phyloP scores from a whole-genome alignment of 1,140 invertebrate species.

The Fopius arisanus region DNA sequence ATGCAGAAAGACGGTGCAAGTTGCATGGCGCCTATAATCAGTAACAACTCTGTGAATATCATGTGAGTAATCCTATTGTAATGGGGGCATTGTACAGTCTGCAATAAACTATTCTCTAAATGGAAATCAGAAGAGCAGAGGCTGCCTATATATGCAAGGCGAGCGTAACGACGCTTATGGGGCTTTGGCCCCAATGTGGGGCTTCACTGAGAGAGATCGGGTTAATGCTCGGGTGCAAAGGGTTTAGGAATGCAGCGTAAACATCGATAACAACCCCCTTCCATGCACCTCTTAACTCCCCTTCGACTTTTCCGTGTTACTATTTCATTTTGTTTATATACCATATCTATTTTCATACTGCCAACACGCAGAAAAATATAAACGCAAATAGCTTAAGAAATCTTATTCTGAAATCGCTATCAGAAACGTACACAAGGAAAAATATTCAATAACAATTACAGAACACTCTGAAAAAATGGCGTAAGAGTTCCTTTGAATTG shows the following conservation, averaged over 20 bases:
- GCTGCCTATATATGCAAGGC: constrained; percentile 4
- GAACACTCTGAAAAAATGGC: too few relatives aligned
- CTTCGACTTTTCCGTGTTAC: background rate
- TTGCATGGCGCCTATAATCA: too few relatives aligned
- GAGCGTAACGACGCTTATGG: constrained; percentile 45
- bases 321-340: background rate
- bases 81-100: background rate
- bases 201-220: constrained; percentile 38
- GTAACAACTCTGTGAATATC: too few relatives aligned
- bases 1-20: too few relatives aligned
- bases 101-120: background rate
- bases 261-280: constrained; percentile 33
- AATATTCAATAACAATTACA: too few relatives aligned
- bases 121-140: constrained; percentile 19
- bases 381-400: too few relatives aligned
- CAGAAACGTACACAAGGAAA: too few relatives aligned
- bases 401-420: too few relatives aligned
- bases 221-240: constrained; percentile 41
- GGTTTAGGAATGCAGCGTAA: constrained; percentile 44
- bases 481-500: too few relatives aligned
- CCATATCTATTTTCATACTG: background rate
- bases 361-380: too few relatives aligned
- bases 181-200: constrained; percentile 44
- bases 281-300: background rate
- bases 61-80: background rate